phyloP scores from a whole-genome alignment of 2,797 vertebrate genomes.

The Momotus momota region DNA sequence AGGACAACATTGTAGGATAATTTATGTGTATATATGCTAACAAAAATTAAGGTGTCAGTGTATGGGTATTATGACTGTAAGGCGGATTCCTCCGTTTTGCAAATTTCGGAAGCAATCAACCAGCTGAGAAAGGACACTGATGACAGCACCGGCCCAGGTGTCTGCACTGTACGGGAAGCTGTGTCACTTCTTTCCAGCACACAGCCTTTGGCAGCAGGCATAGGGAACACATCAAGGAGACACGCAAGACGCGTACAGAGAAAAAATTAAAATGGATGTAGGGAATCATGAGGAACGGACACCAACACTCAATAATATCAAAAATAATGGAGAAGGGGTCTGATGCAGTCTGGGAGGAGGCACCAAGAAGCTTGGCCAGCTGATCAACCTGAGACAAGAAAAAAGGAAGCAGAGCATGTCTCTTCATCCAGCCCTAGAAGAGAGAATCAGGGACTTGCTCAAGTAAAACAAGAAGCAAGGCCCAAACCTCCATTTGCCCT shows the following conservation, averaged over 20 bases:
- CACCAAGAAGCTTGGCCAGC: background rate
- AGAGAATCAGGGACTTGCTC: background rate
- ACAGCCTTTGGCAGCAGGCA: background rate
- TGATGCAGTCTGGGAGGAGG: background rate
- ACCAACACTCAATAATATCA: background rate
- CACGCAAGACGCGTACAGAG: background rate
- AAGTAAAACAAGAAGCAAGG: background rate
- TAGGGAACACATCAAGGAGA: background rate
- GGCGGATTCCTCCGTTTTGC: background rate
- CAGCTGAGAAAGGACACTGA: background rate
- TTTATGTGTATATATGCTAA: background rate
- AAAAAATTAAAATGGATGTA: background rate
- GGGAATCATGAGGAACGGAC: background rate
- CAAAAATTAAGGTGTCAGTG: background rate
- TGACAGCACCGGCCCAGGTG: no score
- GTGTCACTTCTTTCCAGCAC: background rate
- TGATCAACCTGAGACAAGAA: background rate
- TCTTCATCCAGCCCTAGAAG: background rate
- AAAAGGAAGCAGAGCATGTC: background rate
- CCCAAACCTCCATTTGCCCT: background rate
- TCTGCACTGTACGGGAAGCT: rapidly evolving
- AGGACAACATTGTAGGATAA: background rate
- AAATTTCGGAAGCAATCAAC: background rate
- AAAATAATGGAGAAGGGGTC: background rate
- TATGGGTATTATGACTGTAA: background rate